Evolutionary conservation across 1,140 invertebrate genomes (phyloP).

Genomic region (Andrena cerasifolii): DNA sequence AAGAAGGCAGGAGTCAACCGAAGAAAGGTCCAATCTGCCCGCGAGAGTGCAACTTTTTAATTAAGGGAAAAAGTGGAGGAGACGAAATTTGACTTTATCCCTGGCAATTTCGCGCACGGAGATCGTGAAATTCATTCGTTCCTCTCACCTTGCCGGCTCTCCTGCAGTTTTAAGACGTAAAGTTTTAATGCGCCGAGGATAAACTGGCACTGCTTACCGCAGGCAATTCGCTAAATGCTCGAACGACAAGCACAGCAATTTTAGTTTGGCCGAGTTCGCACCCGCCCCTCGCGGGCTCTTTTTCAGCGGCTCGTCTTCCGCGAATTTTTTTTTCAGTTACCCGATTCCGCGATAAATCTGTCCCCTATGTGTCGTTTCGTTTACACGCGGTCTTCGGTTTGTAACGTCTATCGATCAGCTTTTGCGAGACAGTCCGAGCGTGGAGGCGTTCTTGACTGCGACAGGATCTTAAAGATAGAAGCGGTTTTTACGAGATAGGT

Average conservation of each 20-base stretch:
- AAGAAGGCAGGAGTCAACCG: too few species aligned
- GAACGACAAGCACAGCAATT: conserved; percentile 67
- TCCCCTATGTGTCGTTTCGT: neutral
- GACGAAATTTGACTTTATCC: neutral
- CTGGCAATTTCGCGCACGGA: conserved; percentile 14
- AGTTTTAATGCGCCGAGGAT: conserved; percentile 69
- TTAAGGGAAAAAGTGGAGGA: neutral
- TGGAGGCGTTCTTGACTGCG: too few species aligned
- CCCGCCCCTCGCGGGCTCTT: neutral
- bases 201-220: conserved; percentile 61
- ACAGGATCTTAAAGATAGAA: too few species aligned
- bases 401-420: neutral
- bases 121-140: conserved; percentile 39
- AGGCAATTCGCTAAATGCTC: conserved; percentile 70
- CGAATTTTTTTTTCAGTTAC: conserved; percentile 22
- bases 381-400: neutral
- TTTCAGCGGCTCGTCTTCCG: conserved; percentile 1
- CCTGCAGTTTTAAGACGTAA: conserved; percentile 50
- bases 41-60: neutral
- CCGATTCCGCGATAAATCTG: neutral
- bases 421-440: too few species aligned
- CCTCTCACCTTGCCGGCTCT: conserved; percentile 11
- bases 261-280: conserved; percentile 66
- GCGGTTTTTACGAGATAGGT: neutral
- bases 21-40: neutral